Evolutionary conservation across 1,140 invertebrate species (phyloP).

Genomic region (Calephelis virginiensis): DNA sequence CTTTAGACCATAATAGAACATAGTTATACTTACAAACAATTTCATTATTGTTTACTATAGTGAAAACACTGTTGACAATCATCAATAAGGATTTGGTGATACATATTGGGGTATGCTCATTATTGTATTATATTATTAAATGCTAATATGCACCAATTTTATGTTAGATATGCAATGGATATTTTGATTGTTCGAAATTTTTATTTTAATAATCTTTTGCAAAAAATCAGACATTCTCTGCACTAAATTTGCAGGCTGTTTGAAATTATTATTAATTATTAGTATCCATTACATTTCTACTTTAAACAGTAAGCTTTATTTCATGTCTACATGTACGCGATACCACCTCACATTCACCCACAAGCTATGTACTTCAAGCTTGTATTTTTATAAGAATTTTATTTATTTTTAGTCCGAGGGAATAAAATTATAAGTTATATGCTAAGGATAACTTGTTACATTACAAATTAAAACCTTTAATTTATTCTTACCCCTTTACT

Average conservation of each 20-base stretch:
- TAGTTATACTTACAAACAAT: too few species aligned
- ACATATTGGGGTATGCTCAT: constrained; percentile 1
- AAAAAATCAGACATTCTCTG: not conserved
- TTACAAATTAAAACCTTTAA: not conserved
- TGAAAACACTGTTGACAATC: not conserved
- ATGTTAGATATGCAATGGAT: not conserved
- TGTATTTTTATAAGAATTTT: constrained; percentile 1
- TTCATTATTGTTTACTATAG: too few species aligned
- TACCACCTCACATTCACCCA: not conserved
- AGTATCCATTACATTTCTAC: not conserved
- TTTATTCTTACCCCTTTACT: not conserved
- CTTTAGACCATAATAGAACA: too few species aligned
- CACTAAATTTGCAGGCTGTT: not conserved
- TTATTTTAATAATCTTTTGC: not conserved
- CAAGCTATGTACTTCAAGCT: not conserved
- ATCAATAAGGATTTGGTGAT: not conserved
- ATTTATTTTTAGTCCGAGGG: not conserved
- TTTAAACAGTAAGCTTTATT: constrained; percentile 5
- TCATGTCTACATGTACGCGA: not conserved
- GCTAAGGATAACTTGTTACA: not conserved
- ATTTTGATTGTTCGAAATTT: not conserved
- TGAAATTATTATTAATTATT: not conserved
- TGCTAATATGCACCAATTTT: not conserved
- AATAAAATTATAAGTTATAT: not conserved
- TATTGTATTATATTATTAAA: not conserved